phyloP scores from a whole-genome alignment of 2,797 vertebrate species.

The Arctocebus calabarensis region DNA sequence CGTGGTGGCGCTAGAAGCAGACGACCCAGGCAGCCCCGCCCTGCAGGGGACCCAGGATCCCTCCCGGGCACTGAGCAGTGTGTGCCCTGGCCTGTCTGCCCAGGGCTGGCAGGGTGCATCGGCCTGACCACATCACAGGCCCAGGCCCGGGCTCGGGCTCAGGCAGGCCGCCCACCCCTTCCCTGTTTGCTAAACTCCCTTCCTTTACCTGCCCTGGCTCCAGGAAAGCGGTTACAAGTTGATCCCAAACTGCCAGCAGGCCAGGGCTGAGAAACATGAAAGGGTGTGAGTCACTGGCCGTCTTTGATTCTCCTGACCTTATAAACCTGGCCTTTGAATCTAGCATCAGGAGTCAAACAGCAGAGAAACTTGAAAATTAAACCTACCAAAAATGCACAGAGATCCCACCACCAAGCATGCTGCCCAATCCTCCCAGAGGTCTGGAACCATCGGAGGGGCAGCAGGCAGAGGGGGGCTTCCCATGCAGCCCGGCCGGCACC shows the following conservation, averaged over 20 bases:
- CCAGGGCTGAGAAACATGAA: constrained; percentile 72
- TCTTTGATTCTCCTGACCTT: constrained; percentile 73
- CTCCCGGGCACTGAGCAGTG: constrained; percentile 53
- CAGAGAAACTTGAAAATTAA: constrained; percentile 38
- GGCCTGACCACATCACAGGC: constrained; percentile 81
- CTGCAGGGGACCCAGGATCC: constrained; percentile 31
- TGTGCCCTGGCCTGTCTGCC: constrained; percentile 72
- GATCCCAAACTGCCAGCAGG: constrained; percentile 71
- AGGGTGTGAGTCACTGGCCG: constrained; percentile 70
- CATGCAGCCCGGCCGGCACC: neutral
- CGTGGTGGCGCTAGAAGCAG: neutral
- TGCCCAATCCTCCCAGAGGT: neutral
- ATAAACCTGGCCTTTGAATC: constrained; percentile 75
- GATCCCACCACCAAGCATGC: neutral
- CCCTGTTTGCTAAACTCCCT: constrained; percentile 67
- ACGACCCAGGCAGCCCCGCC: constrained; percentile 38
- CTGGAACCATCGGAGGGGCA: neutral
- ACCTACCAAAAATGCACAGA: neutral
- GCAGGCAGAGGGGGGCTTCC: neutral
- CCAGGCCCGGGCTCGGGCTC: constrained; percentile 46
- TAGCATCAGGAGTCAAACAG: constrained; percentile 55
- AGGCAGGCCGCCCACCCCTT: constrained; percentile 71
- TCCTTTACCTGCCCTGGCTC: constrained; percentile 79
- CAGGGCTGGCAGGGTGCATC: neutral
- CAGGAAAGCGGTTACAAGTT: constrained; percentile 77